Evolutionary conservation across 1,140 invertebrate genomes (phyloP).

Genomic region (Andricus grossulariae): DNA sequence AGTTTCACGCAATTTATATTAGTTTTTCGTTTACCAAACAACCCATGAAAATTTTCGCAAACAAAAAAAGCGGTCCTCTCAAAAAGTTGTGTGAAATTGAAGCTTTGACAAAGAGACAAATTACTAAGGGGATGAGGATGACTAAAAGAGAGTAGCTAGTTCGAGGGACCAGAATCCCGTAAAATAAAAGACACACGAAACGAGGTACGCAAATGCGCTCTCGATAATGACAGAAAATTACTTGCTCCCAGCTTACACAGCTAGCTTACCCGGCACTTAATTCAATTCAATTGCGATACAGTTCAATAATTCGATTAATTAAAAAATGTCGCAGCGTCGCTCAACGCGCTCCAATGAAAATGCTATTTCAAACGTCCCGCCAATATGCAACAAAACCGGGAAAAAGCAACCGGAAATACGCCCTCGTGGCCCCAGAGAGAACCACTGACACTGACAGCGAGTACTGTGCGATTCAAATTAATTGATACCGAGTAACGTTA

Average conservation of each 20-base stretch:
- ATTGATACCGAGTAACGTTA: not conserved
- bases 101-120: constrained; percentile 7
- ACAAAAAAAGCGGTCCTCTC: not conserved
- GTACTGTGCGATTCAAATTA: constrained; percentile 26
- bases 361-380: constrained; percentile 4
- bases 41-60: not conserved
- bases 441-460: constrained; percentile 49
- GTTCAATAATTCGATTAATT: constrained; percentile 76
- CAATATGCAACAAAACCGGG: not conserved
- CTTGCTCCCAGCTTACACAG: constrained; percentile 61
- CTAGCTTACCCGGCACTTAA: constrained; percentile 65
- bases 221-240: constrained; percentile 67
- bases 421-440: constrained; percentile 38
- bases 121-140: constrained; percentile 9
- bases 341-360: constrained; percentile 37
- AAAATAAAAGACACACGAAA: constrained; percentile 26
- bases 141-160: constrained; percentile 18
- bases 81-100: not conserved
- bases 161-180: constrained; percentile 15
- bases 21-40: no score
- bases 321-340: constrained; percentile 64
- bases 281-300: constrained; percentile 73
- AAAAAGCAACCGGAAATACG: constrained; percentile 30
- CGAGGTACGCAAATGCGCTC: constrained; percentile 35
- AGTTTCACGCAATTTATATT: no score